These are phyloP conservation scores for Frieseomelitta varia DNA, from an alignment of 1,140 invertebrate genomes.

Conservation along the genomic window DNA sequence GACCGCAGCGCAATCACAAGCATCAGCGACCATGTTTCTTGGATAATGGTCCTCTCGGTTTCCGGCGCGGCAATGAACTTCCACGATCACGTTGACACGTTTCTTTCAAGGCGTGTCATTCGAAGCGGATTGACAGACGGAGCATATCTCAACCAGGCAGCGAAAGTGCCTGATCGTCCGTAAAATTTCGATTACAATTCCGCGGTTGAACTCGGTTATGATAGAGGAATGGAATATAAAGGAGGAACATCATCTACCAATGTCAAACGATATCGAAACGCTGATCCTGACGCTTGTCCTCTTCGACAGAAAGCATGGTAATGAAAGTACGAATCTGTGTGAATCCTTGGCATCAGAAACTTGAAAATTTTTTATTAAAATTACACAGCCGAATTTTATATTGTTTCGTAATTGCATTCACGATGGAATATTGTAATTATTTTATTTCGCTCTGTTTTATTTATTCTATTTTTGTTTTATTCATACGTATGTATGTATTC, in stretches of 20 bases:
- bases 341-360: not conserved
- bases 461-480: too few relatives aligned
- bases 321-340: not conserved
- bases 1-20: not conserved
- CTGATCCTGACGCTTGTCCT: not conserved
- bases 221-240: conserved; percentile 53
- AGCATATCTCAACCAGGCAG: conserved; percentile 41
- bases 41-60: not conserved
- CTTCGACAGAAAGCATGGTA: not conserved
- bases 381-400: not conserved
- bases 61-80: conserved; percentile 51
- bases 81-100: conserved; percentile 13
- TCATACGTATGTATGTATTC: too few relatives aligned
- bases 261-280: conserved; percentile 38
- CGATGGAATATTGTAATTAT: too few relatives aligned
- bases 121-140: conserved; percentile 27
- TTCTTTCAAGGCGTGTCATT: conserved; percentile 24
- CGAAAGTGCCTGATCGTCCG: conserved; percentile 54
- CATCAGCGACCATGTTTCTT: not conserved
- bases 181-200: conserved; percentile 46
- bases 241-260: conserved; percentile 12
- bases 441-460: too few relatives aligned
- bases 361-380: not conserved
- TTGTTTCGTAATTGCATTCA: not conserved
- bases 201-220: conserved; percentile 6